Base-by-base conservation (phyloP, 2,113 vertebrate species). In the Saguinus midas region DNA sequence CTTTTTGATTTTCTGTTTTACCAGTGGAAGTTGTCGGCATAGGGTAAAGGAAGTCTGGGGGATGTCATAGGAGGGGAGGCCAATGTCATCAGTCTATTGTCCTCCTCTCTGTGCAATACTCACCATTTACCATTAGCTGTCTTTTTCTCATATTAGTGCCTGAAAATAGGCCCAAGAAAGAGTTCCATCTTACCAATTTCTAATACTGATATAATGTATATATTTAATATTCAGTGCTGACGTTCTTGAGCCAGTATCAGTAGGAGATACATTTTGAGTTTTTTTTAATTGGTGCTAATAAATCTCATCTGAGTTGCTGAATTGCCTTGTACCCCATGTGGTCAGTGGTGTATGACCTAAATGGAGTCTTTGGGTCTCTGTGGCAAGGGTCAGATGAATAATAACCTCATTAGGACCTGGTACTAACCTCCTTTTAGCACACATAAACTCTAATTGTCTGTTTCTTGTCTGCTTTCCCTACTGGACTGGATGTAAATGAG, bases 361-460 rank as follows among this genome's bases (percentile, higher is more conserved):
- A 90, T 40, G 84, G 78, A 92, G 25, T 80, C 52, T 80, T 16
- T 70, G 73, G 29, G 27, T 12, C 55, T 88, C 52, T 55, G 9
- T 58, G n/a, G 21, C 92, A 90, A 90, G 80, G 64, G 66, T 96
- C 76, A 92, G 45, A n/a, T 21, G 73, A 96, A 35, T 14, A 43
- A 35, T 87, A 87, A 75, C 58, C 66, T 90, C 61, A 8, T 76
- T 82, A 88, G 37, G 58, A 68, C 40, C 37, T 87, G 61, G 57
- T 35, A 66, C 29, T 50, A 43, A 76, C 57, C 48, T 91, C n/a
- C 8, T 78, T 55, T 79, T 70, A 75, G 40, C 55, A 84, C 80
- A 83, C 73, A 84, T 23, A 57, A 87, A 80, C 73, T 73, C 79
- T 81, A 78, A 94, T 78, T 84, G 16, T 64, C 88, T 93, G 58